Evolutionary conservation across 2,113 vertebrate species (phyloP).

Genomic region (Halichoerus grypus): DNA sequence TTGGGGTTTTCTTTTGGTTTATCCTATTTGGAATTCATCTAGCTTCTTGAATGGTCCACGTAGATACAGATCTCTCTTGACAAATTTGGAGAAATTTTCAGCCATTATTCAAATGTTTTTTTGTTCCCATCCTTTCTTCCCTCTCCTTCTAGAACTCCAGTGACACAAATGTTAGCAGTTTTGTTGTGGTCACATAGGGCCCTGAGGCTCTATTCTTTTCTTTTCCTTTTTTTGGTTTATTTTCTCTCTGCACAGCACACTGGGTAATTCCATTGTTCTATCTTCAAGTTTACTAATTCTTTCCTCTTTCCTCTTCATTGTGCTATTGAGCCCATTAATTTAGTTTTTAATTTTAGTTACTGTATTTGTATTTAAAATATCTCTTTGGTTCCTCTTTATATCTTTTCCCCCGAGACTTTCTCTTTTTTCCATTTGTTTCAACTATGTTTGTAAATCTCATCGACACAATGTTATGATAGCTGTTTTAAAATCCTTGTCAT

Average conservation of each 20-base stretch:
- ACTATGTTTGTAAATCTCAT: background rate
- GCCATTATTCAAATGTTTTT: background rate
- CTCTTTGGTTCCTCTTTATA: background rate
- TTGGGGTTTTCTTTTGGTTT: background rate
- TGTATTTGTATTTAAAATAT: slow-evolving; percentile 11
- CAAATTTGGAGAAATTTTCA: background rate
- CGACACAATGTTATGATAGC: background rate
- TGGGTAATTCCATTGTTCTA: background rate
- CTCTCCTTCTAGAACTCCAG: background rate
- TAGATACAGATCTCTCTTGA: background rate
- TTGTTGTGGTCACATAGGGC: background rate
- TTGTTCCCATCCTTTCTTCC: background rate
- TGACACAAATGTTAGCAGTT: background rate
- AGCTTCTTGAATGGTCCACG: background rate
- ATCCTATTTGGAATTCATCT: background rate
- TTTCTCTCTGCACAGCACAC: background rate
- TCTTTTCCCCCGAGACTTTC: background rate
- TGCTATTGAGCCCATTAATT: background rate
- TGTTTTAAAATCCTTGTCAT: background rate
- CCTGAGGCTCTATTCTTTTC: background rate
- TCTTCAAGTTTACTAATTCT: background rate
- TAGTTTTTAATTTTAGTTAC: background rate
- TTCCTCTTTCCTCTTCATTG: background rate
- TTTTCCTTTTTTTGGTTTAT: background rate
- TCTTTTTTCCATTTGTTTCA: background rate